Base-by-base conservation (phyloP, 2,888 invertebrate genomes). In the Apodemia zela region DNA sequence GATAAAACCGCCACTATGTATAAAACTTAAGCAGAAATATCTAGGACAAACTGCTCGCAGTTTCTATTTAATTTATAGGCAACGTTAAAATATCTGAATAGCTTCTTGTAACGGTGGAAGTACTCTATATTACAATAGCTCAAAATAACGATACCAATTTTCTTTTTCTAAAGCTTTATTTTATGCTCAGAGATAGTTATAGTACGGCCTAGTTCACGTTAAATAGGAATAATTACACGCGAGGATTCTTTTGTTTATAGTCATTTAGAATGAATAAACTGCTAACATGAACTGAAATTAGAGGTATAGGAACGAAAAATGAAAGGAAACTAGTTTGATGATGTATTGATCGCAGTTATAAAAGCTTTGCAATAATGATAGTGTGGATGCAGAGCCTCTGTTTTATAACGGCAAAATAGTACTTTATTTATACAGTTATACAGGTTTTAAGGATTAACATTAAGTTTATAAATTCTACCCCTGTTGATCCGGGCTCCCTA, bases 61-160 rank as follows among this genome's bases (percentile, higher is more conserved):
- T 54, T 21, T 13, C 21, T 54, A 54, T 54, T 21, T 21, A 25
- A 18, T 49, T 49, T 25, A 54, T 25, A 21, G 18, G 25, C 18
- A 54, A 54, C 25, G 42, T 15, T 54, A 21, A 54, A 54, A 54
- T 25, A 54, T 25, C 15, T 54, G 51, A 25, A 54, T 54, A 54
- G 21, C 25, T 54, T 13, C 25, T 54, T 54, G 51, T 25, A 15
- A 54, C 21, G 21, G 51, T 13, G 51, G 25, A 18, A 42, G 42
- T 42, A 15, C 42, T 21, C 13, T 13, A 21, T 54, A 54, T 21
- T 42, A 42, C 15, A 21, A 54, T 25, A 54, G 51, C 51, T 54
- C 51, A 54, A 54, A 54, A 18, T 54, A 54, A 54, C 51, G 51
- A 25, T 54, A 54, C 51, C 51, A 54, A 18, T 54, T 54, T 54